These are phyloP conservation scores for Greenwoodochromis staneri DNA, from an alignment of 2,113 vertebrate species.

Conservation along the genomic window DNA sequence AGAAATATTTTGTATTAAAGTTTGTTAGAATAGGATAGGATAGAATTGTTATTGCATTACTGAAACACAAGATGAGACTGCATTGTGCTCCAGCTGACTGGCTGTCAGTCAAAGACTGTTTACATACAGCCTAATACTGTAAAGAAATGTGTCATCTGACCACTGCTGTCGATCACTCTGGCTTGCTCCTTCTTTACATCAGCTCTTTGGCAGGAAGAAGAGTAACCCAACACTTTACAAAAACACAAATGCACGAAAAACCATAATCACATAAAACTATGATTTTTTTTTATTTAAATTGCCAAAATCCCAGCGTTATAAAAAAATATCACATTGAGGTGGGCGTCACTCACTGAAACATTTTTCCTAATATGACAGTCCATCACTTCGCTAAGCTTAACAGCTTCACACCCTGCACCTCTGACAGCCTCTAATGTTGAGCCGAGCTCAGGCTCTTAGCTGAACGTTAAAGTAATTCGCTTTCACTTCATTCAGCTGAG, in stretches of 20 bases:
- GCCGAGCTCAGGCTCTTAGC: background rate
- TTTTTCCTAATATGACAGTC: background rate
- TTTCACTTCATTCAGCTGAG: background rate
- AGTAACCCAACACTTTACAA: background rate
- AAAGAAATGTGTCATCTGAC: background rate
- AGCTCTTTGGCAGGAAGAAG: background rate
- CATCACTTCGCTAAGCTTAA: background rate
- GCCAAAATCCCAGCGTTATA: background rate
- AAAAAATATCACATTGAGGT: background rate
- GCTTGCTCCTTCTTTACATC: background rate
- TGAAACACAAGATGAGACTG: background rate
- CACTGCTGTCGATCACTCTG: background rate
- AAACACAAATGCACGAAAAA: background rate
- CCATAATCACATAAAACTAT: background rate
- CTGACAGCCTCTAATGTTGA: background rate
- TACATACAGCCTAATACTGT: background rate
- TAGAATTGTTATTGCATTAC: background rate
- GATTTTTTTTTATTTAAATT: background rate
- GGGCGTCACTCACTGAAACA: background rate
- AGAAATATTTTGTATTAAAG: background rate
- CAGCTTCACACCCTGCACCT: background rate
- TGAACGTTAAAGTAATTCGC: background rate
- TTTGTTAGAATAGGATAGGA: background rate
- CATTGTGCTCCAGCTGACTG: background rate
- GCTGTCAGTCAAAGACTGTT: constrained; percentile 12